These are phyloP conservation scores for Linyphia triangularis DNA, from an alignment of 2,888 invertebrate genomes.

Conservation along the genomic window DNA sequence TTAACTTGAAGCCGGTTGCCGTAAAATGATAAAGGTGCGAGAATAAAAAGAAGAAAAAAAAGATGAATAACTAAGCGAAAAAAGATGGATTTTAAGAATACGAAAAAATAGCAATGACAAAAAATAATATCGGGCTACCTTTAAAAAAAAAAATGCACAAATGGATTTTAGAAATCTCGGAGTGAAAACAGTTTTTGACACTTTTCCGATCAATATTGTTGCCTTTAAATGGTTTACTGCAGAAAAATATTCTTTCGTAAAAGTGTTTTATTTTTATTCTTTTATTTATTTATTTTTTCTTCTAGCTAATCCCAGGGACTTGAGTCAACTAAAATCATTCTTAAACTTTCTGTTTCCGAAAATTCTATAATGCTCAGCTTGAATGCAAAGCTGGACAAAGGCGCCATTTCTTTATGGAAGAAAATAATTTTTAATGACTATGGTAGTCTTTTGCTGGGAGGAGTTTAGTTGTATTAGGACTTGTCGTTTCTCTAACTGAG, in stretches of 20 bases:
- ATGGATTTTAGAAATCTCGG: conserved; percentile 64
- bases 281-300: neutral
- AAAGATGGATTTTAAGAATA: conserved; percentile 52
- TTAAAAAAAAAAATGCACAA: conserved; percentile 35
- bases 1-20: conserved; percentile 24
- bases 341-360: conserved; percentile 34
- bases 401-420: conserved; percentile 17
- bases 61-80: conserved; percentile 52
- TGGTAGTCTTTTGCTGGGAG: too few species aligned
- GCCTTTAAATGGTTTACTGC: conserved; percentile 34
- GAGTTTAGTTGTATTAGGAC: too few species aligned
- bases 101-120: neutral
- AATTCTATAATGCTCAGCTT: conserved; percentile 6
- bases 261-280: conserved; percentile 22
- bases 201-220: conserved; percentile 53
- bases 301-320: neutral
- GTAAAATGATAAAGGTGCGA: conserved; percentile 36
- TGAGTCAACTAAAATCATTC: conserved; percentile 36
- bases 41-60: conserved; percentile 12
- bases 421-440: neutral
- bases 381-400: neutral
- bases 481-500: too few species aligned
- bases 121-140: conserved; percentile 15
- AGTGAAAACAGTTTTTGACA: conserved; percentile 50
- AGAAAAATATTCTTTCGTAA: conserved; percentile 40